Evolutionary conservation across 2,113 vertebrate genomes (phyloP).

Genomic region (Callorhinus ursinus): DNA sequence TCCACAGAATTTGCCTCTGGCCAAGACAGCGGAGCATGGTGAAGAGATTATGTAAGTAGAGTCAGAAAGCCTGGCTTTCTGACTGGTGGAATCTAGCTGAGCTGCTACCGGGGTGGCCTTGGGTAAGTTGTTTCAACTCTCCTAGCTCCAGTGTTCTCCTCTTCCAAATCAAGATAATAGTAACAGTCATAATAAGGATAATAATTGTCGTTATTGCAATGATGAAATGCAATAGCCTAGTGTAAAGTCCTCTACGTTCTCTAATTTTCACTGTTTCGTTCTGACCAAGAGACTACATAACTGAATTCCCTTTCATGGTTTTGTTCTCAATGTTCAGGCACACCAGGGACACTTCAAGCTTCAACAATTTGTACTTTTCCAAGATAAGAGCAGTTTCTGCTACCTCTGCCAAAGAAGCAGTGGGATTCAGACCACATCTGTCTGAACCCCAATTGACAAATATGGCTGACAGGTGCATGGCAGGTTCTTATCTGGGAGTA

Average conservation of each 20-base stretch:
- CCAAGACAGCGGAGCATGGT: neutral
- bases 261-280: neutral
- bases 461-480: constrained; percentile 42
- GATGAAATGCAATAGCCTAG: neutral
- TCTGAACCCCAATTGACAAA: neutral
- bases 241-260: neutral
- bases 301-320: constrained; percentile 14
- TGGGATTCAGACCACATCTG: neutral
- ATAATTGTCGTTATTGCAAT: neutral
- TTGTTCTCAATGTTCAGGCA: constrained; percentile 9
- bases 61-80: neutral
- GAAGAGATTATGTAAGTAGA: neutral
- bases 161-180: constrained; percentile 7
- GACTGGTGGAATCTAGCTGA: neutral
- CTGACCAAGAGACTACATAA: neutral
- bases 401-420: neutral
- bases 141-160: neutral
- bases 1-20: neutral
- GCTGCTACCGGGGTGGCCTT: neutral
- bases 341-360: neutral
- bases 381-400: neutral
- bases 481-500: constrained; percentile 52
- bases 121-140: neutral
- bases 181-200: neutral
- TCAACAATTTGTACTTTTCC: constrained; percentile 1